phyloP scores from a whole-genome alignment of 2,888 invertebrate species.

The Orchesella flavescens region DNA sequence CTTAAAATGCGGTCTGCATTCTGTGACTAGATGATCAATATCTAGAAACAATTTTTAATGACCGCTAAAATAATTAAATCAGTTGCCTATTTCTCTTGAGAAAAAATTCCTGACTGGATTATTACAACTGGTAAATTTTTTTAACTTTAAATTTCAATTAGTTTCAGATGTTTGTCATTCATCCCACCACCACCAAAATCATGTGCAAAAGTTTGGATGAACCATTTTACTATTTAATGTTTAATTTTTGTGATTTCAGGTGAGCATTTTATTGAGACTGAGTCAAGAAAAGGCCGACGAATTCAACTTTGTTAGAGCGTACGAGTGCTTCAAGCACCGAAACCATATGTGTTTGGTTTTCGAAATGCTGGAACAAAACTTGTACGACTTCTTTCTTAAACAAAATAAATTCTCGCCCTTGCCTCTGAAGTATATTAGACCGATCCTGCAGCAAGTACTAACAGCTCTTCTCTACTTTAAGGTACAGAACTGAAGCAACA shows the following conservation, averaged over 20 bases:
- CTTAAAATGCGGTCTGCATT: conserved; percentile 41
- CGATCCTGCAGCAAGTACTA: conserved; percentile 97
- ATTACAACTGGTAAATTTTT: conserved; percentile 46
- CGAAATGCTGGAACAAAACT: conserved; percentile 99
- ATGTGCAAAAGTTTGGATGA: not conserved
- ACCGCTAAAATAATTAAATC: conserved; percentile 30
- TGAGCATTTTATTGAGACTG: conserved; percentile 91
- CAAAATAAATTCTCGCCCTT: conserved; percentile 99
- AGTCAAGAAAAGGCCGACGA: conserved; percentile 99
- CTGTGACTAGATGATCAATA: conserved; percentile 47
- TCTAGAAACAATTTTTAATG: conserved; percentile 44
- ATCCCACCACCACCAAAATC: too few species aligned
- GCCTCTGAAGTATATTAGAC: conserved; percentile 97
- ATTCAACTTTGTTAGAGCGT: conserved; percentile 99
- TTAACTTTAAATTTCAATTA: conserved; percentile 3
- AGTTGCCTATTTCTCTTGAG: conserved; percentile 42
- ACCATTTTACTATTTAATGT: not conserved
- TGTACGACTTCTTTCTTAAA: conserved; percentile 99
- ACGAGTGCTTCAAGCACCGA: conserved; percentile 99
- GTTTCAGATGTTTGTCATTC: too few species aligned
- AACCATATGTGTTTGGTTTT: conserved; percentile 99
- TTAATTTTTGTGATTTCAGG: conserved; percentile 75
- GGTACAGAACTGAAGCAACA: conserved; percentile 76
- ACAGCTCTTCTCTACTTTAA: conserved; percentile 87
- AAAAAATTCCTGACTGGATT: conserved; percentile 37